Evolutionary conservation across 2,888 invertebrate genomes (phyloP), one percentile per base, ranked within the genome.

Genomic region (Psylliodes chrysocephalus): DNA sequence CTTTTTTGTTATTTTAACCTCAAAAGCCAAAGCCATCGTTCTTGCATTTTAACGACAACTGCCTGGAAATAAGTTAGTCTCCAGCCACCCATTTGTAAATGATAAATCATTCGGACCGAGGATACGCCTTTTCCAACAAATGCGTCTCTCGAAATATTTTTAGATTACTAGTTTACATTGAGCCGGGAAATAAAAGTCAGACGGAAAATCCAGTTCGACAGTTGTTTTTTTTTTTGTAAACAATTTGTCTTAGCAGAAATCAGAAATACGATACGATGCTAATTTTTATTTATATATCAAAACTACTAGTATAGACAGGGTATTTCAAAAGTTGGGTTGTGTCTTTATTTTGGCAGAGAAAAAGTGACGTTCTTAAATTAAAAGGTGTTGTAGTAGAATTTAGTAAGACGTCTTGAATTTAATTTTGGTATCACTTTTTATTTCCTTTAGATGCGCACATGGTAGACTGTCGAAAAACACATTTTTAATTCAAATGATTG

Each of bases 71-170:
- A 54, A 54, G 54, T 54, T 54, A 54, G 54, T 54, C 54, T 42
- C 54, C 22, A 54, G 53, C 38, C 53, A 53, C 52, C 60, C 53
- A 60, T 53, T 60, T 60, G 60, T 60, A 53, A 60, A 46, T 46
- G 30, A 60, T 60, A 60, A 60, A 60, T 60, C 60, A 60, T 35
- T 53, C 33, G 53, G 52, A 60, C 44, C 22, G 15, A 15, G 28
- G 60, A 25, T 33, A 53, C 60, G 60, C 60, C 60, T 53, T 46
- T 56, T 56, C 46, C 56, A 18, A 46, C 46, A 46, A 46, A 46
- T 22, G 44, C 46, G 46, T 2, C 22, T 40, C 60, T 46, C 8
- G 33, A 33, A 30, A 60, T 60, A 60, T 60, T 60, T 60, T 60
- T 60, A 60, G 60, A 60, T 35, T 40, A 12, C 30, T 42, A 51